Evolutionary conservation across 2,888 invertebrate species (phyloP).

Genomic region (Cremastobaeus sp.): DNA sequence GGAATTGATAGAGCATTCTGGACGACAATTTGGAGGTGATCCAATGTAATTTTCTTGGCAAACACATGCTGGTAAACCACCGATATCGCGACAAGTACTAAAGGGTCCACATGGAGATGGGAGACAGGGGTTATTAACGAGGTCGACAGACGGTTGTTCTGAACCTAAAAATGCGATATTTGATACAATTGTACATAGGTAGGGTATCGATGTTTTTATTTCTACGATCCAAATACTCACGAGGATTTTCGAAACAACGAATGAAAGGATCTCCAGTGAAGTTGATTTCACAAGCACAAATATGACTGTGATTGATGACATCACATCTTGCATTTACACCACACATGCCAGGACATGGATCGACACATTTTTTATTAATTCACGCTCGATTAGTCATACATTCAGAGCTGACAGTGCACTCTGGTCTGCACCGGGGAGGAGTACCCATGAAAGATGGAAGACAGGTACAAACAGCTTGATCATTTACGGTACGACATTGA

Average conservation of each 20-base stretch:
- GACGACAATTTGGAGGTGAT: constrained; percentile 77
- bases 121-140: constrained; percentile 77
- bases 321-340: constrained; percentile 83
- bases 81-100: constrained; percentile 82
- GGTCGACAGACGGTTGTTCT: constrained; percentile 28
- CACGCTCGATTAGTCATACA: constrained; percentile 83
- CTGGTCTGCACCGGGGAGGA: constrained; percentile 84
- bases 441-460: constrained; percentile 82
- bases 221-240: constrained; percentile 27
- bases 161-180: constrained; percentile 18
- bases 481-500: constrained; percentile 82
- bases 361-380: constrained; percentile 84
- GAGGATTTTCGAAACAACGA: constrained; percentile 31
- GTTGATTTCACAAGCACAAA: constrained; percentile 80
- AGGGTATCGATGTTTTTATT: too few relatives aligned
- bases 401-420: constrained; percentile 83
- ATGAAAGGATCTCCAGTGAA: constrained; percentile 86
- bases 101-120: constrained; percentile 85
- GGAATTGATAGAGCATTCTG: constrained; percentile 86
- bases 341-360: constrained; percentile 91
- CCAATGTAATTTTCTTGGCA: constrained; percentile 80
- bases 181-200: too few relatives aligned
- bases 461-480: constrained; percentile 84
- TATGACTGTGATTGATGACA: constrained; percentile 84
- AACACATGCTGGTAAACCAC: constrained; percentile 73